A percentile compares a stretch with the other conserved stretches of the same genome.
Conservation (phyloP, 2,797 vertebrate species). For the Leucoraja ocellata region DNA sequence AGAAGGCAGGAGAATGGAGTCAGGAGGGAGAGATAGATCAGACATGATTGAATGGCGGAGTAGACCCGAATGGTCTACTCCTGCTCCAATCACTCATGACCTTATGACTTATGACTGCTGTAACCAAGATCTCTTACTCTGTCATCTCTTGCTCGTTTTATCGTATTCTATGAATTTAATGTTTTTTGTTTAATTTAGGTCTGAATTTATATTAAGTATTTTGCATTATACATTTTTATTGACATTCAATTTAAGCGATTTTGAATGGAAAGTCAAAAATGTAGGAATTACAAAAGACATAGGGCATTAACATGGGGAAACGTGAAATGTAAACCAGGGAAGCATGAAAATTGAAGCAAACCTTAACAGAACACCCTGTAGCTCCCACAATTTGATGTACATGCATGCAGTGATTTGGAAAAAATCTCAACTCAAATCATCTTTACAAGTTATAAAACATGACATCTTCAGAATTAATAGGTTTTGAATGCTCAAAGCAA, state of each 20-base stretch:
- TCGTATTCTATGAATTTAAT: no score
- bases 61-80: no score
- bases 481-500: background rate
- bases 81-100: no score
- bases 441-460: constrained; percentile 27
- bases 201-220: no score
- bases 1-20: no score
- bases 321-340: background rate
- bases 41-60: no score
- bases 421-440: constrained; percentile 4
- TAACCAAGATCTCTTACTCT: background rate
- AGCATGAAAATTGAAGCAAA: background rate
- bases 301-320: background rate
- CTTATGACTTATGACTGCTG: background rate
- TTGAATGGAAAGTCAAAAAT: no score
- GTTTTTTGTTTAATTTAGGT: no score
- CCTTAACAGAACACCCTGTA: background rate
- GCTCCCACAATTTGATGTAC: background rate
- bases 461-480: constrained; percentile 14
- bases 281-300: background rate
- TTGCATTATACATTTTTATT: no score
- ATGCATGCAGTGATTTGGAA: background rate
- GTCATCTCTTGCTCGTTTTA: background rate
- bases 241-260: no score
- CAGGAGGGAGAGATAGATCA: no score